phyloP scores from a whole-genome alignment of 2,888 invertebrate genomes.

The Eudemis profundana region DNA sequence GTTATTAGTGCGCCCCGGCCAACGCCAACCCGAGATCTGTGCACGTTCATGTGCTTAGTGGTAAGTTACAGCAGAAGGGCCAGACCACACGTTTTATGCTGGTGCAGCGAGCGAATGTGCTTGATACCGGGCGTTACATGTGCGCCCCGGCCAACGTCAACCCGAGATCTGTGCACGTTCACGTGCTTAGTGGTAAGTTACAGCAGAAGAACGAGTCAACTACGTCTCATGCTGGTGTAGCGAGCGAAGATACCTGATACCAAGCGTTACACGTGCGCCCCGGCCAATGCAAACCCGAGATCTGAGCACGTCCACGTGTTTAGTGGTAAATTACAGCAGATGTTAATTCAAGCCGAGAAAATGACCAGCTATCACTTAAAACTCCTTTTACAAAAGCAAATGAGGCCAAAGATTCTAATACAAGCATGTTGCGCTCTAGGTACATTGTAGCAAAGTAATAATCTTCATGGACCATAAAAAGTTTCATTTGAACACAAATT shows the following conservation, averaged over 20 bases:
- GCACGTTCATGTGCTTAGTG: constrained; percentile 93
- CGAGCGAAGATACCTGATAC: background rate
- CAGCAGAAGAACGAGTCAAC: constrained; percentile 81
- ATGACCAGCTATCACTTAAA: background rate
- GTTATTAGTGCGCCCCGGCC: constrained; percentile 92
- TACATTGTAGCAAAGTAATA: constrained; percentile 30
- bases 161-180: constrained; percentile 92
- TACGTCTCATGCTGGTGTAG: background rate
- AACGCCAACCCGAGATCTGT: constrained; percentile 94
- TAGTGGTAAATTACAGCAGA: background rate
- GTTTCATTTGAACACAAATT: constrained; percentile 28
- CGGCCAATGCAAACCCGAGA: background rate
- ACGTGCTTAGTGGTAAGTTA: constrained; percentile 92
- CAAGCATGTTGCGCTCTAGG: background rate
- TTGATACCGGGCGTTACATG: constrained; percentile 92
- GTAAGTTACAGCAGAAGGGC: no score
- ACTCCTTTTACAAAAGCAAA: background rate
- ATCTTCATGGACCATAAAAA: constrained; percentile 34
- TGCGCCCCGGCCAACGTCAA: constrained; percentile 95
- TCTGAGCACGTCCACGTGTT: background rate
- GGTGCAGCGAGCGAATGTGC: constrained; percentile 90
- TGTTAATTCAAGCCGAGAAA: no score
- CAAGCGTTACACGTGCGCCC: background rate
- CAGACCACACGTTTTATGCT: constrained; percentile 94
- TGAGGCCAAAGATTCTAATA: background rate